Evolutionary conservation across 1,140 invertebrate species (phyloP).

Genomic region (Hermetia illucens): DNA sequence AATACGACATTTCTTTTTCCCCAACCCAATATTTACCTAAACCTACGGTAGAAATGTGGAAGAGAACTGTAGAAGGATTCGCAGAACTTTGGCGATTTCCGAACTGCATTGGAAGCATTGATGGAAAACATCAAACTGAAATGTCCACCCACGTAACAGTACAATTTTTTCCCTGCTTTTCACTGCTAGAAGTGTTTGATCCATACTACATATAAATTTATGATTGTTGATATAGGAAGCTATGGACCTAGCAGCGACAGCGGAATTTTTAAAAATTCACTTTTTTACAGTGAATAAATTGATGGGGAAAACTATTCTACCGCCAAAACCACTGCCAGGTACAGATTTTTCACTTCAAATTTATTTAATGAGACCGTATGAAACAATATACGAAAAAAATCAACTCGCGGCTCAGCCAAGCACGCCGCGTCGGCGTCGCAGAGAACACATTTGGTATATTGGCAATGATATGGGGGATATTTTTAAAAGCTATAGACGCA

Average conservation of each 20-base stretch:
- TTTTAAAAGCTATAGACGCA: not conserved
- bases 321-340: too few relatives aligned
- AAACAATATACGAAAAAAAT: too few relatives aligned
- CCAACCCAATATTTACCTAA: too few relatives aligned
- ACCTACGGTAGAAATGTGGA: slow-evolving; percentile 7
- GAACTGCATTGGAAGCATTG: slow-evolving; percentile 21
- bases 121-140: slow-evolving; percentile 32
- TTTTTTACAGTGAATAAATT: too few relatives aligned
- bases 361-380: too few relatives aligned
- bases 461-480: not conserved
- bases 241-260: slow-evolving; percentile 27
- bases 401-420: too few relatives aligned
- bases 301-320: too few relatives aligned
- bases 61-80: slow-evolving; percentile 16
- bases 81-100: slow-evolving; percentile 23
- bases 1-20: too few relatives aligned
- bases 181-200: slow-evolving; percentile 28
- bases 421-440: too few relatives aligned
- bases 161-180: slow-evolving; percentile 29
- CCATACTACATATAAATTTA: slow-evolving; percentile 30
- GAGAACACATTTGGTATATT: too few relatives aligned
- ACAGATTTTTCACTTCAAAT: too few relatives aligned
- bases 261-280: slow-evolving; percentile 18
- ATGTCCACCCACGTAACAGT: slow-evolving; percentile 30
- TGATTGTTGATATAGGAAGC: slow-evolving; percentile 27